These are phyloP conservation scores for Cichlasoma orientale DNA, from an alignment of 2,797 vertebrate genomes.

Conservation along the genomic window DNA sequence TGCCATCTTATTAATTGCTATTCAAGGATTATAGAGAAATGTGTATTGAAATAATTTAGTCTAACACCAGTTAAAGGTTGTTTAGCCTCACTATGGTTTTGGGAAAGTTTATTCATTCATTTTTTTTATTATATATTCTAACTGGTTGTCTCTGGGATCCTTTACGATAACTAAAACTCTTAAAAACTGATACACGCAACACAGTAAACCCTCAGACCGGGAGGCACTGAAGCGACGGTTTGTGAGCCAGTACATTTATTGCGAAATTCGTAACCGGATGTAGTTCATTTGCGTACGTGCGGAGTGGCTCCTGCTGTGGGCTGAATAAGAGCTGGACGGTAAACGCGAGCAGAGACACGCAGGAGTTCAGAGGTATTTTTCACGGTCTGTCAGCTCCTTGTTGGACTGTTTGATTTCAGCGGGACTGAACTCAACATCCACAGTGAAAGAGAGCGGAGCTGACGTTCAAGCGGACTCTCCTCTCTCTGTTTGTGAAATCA, in stretches of 20 bases:
- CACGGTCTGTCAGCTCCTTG: neutral
- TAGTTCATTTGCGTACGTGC: neutral
- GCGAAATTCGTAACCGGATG: neutral
- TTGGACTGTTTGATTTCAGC: neutral
- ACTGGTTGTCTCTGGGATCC: neutral
- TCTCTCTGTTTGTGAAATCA: neutral
- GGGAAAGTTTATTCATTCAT: neutral
- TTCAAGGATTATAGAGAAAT: neutral
- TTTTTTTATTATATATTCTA: neutral
- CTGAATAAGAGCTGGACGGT: neutral
- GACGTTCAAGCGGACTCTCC: neutral
- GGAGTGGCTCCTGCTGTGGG: fast-evolving
- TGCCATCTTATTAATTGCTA: neutral
- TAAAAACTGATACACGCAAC: neutral
- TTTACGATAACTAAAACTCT: neutral
- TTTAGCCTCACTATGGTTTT: too few relatives aligned
- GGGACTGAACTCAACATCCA: neutral
- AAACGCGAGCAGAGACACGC: neutral
- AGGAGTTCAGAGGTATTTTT: neutral
- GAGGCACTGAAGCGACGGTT: too few relatives aligned
- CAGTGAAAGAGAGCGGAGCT: neutral
- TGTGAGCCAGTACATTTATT: neutral
- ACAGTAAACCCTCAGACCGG: too few relatives aligned
- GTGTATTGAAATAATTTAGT: neutral
- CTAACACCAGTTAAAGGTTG: too few relatives aligned